A percentile compares a stretch with the other conserved stretches of the same genome.
Evolutionary conservation across 2,888 invertebrate genomes (phyloP).

Genomic region (Andrena camellia): DNA sequence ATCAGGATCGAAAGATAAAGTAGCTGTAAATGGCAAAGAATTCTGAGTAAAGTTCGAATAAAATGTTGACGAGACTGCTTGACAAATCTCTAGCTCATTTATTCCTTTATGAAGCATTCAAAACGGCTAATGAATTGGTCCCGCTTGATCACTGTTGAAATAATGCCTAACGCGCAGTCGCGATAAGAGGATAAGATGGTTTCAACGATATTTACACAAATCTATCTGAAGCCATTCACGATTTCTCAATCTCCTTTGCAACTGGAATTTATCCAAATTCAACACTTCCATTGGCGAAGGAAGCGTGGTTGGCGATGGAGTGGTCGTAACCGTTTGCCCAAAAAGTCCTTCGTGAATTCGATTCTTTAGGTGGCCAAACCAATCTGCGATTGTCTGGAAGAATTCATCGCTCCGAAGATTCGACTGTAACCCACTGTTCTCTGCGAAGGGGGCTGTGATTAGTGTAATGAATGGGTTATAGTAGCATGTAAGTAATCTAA

Average conservation of each 20-base stretch:
- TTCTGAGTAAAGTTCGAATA: not conserved
- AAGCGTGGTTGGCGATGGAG: not conserved
- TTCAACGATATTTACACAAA: slow-evolving; percentile 63
- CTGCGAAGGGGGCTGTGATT: slow-evolving; percentile 25
- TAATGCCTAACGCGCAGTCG: not conserved
- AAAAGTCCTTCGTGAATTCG: slow-evolving; percentile 38
- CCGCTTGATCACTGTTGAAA: not conserved
- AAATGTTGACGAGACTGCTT: not conserved
- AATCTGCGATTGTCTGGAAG: slow-evolving; percentile 70
- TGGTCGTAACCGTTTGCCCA: slow-evolving; percentile 7
- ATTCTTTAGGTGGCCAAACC: slow-evolving; percentile 69
- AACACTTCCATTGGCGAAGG: slow-evolving; percentile 43
- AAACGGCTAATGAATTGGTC: not conserved
- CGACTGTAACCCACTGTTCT: slow-evolving; percentile 20
- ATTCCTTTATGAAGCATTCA: not conserved
- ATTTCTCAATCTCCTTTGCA: slow-evolving; percentile 26
- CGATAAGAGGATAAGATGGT: not conserved
- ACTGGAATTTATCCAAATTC: slow-evolving; percentile 44
- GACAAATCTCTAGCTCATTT: not conserved
- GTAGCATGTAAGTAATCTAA: not conserved
- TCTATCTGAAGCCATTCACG: slow-evolving; percentile 47
- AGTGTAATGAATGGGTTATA: not conserved
- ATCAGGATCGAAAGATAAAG: slow-evolving; percentile 71
- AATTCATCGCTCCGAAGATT: slow-evolving; percentile 52
- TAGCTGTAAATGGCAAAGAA: slow-evolving; percentile 63